Evolutionary conservation across 2,113 vertebrate species (phyloP).

Genomic region (Anoplopoma fimbria): DNA sequence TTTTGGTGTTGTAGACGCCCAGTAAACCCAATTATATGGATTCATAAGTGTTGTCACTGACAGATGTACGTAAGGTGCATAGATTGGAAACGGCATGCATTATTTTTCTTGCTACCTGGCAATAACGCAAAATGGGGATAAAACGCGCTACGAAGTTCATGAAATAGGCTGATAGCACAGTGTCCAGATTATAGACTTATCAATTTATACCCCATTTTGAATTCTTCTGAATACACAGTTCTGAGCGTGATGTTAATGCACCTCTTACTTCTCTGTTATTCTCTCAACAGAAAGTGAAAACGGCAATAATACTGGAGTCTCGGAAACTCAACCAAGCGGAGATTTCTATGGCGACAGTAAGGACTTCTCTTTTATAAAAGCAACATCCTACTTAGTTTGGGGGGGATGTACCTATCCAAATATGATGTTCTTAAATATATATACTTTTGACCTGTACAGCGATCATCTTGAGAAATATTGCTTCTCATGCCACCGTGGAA

Average conservation of each 20-base stretch:
- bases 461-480: slow-evolving; percentile 97
- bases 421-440: background rate
- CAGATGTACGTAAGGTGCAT: slow-evolving; percentile 22
- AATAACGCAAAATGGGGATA: slow-evolving; percentile 6
- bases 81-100: slow-evolving; percentile 33
- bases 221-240: slow-evolving; percentile 5
- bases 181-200: background rate
- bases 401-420: background rate
- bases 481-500: slow-evolving; percentile 93
- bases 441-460: slow-evolving; percentile 78
- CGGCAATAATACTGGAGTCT: slow-evolving; percentile 85
- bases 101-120: slow-evolving; percentile 1
- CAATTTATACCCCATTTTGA: slow-evolving; percentile 2
- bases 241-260: slow-evolving; percentile 41
- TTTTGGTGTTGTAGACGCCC: slow-evolving; percentile 28
- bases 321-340: slow-evolving; percentile 90
- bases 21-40: slow-evolving; percentile 2
- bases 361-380: slow-evolving; percentile 43
- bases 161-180: background rate
- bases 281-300: slow-evolving; percentile 88
- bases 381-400: background rate
- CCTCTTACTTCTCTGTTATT: slow-evolving; percentile 64
- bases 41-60: slow-evolving; percentile 25
- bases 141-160: slow-evolving; percentile 2
- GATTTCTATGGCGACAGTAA: slow-evolving; percentile 99